Conservation (phyloP, 1,140 invertebrate species). For the Heliconius himera region DNA sequence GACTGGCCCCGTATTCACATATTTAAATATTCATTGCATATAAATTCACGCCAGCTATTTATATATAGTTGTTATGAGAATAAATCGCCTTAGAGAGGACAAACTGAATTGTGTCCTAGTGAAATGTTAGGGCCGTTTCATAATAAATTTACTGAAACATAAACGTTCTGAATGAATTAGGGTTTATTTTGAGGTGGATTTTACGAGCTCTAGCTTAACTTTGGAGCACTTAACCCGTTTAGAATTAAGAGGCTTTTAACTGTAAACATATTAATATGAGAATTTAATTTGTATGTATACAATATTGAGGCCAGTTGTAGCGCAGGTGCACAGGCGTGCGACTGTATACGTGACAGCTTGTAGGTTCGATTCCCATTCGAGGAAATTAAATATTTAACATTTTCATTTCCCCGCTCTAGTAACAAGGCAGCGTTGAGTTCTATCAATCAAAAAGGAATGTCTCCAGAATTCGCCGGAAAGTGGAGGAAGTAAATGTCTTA, state of each 20-base stretch:
- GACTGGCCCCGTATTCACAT: not conserved
- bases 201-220: slow-evolving; percentile 31
- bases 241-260: slow-evolving; percentile 16
- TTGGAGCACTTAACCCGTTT: slow-evolving; percentile 28
- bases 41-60: slow-evolving; percentile 44
- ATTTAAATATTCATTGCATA: slow-evolving; percentile 8
- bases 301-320: too few relatives aligned
- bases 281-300: not conserved
- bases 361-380: too few relatives aligned
- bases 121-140: slow-evolving; percentile 38
- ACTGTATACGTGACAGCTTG: too few relatives aligned
- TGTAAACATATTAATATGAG: not conserved
- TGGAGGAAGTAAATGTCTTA: too few relatives aligned
- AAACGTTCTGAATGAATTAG: slow-evolving; percentile 39
- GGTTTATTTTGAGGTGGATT: slow-evolving; percentile 32
- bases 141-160: slow-evolving; percentile 42
- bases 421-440: too few relatives aligned
- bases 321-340: too few relatives aligned
- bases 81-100: slow-evolving; percentile 58
- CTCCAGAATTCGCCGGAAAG: too few relatives aligned
- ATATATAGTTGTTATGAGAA: slow-evolving; percentile 59
- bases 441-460: too few relatives aligned
- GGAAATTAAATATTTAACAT: too few relatives aligned
- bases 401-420: too few relatives aligned
- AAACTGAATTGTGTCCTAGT: slow-evolving; percentile 54